Evolutionary conservation across 2,888 invertebrate genomes (phyloP), one percentile per base, ranked within the genome.

Genomic region (Drosophila lutescens): DNA sequence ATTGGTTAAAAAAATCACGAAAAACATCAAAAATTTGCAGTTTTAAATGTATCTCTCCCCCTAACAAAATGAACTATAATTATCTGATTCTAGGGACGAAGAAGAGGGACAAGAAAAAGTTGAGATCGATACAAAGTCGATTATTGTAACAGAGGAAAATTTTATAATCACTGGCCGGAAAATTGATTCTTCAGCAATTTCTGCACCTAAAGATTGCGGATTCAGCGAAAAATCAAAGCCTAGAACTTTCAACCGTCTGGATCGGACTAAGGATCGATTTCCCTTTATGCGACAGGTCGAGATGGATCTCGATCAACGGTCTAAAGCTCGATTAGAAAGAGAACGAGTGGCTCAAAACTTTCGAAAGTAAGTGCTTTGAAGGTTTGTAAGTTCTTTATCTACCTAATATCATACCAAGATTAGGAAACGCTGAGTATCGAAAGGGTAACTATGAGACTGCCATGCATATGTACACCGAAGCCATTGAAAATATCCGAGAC

Each of bases 201-300:
- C 30, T 12, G 47, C 9, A 12, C 23, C 10, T 10, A 54, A 56
- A 8, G 13, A 30, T 9, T 20, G 13, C 10, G n/a, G n/a, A 4
- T n/a, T 23, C 9, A 66, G 20, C 8, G 32, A 12, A 17, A 55
- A 51, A 46, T 7, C 20, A 1, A 50, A 63, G 17, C 30, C 17
- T 1, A 51, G 15, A 9, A 58, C 70, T 13, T 56, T 36, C 3
- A 43, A 32, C 6, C 53, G 84, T 13, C 5, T 23, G 0, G 67
- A 66, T 91, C 91, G 88, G 10, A 92, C 92, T 86, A 92, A 93
- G 72, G 93, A 94, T 86, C 93, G 93, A 92, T 95, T 95, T 26
- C 93, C 94, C 2, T 97, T 97, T 91, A 97, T 96, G 96, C 93
- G 93, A 51, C 94, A 94, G 90, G 92, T 97, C 9, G 95, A 96